A percentile compares a stretch with the other conserved stretches of the same genome.
Conservation (phyloP, 2,888 invertebrate species). For the Aspidapion aeneum region DNA sequence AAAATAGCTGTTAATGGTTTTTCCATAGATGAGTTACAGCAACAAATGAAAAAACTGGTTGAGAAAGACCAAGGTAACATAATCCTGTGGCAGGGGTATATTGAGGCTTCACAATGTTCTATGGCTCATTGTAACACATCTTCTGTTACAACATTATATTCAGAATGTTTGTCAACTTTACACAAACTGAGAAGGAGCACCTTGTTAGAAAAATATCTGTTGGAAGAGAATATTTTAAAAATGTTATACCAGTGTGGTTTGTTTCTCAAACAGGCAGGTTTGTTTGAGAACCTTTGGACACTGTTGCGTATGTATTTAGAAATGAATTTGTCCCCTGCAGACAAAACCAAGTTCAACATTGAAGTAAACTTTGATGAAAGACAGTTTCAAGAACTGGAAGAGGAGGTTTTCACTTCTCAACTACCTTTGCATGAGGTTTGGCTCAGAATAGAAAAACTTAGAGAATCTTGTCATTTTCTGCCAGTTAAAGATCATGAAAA, state of each 20-base stretch:
- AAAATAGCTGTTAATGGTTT: slow-evolving; percentile 50
- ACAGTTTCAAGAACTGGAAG: slow-evolving; percentile 57
- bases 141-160: slow-evolving; percentile 56
- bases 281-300: slow-evolving; percentile 73
- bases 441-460: slow-evolving; percentile 69
- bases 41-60: slow-evolving; percentile 48
- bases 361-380: slow-evolving; percentile 46
- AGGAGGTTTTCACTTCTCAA: slow-evolving; percentile 47
- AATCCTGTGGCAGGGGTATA: slow-evolving; percentile 53
- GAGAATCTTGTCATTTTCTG: slow-evolving; percentile 70
- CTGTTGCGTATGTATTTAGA: slow-evolving; percentile 65
- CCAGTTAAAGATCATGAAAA: slow-evolving; percentile 48
- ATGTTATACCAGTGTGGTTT: slow-evolving; percentile 51
- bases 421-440: slow-evolving; percentile 71
- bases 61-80: slow-evolving; percentile 50
- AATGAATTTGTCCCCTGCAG: slow-evolving; percentile 56
- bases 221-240: slow-evolving; percentile 46
- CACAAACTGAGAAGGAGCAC: slow-evolving; percentile 45
- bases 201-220: slow-evolving; percentile 38
- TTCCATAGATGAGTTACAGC: slow-evolving; percentile 58
- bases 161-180: slow-evolving; percentile 48
- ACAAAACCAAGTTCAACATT: slow-evolving; percentile 30
- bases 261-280: slow-evolving; percentile 67
- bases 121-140: slow-evolving; percentile 61
- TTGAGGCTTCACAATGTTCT: slow-evolving; percentile 53